A percentile compares a stretch with the other conserved stretches of the same genome.
Conservation (phyloP, 2,888 invertebrate species). For the Drosophila lutescens region DNA sequence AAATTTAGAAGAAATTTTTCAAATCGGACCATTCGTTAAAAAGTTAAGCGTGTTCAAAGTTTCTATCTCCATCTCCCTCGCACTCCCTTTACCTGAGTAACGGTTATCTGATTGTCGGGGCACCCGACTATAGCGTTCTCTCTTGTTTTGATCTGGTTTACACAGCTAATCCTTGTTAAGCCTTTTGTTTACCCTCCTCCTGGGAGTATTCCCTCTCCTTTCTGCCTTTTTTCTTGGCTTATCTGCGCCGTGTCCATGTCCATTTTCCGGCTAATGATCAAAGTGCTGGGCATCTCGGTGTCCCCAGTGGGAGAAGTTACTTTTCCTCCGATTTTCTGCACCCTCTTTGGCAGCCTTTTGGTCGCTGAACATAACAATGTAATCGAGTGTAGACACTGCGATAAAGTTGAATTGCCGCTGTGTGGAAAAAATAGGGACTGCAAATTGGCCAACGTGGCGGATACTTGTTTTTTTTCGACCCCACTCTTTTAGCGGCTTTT, state of each 20-base stretch:
- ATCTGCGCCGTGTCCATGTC: conserved; percentile 54
- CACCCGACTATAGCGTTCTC: too few relatives aligned
- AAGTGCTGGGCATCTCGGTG: conserved; percentile 48
- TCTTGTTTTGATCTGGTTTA: conserved; percentile 57
- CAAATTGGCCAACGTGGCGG: conserved; percentile 62
- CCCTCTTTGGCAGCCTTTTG: conserved; percentile 20
- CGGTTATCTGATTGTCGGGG: too few relatives aligned
- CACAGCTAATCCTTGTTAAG: conserved; percentile 56
- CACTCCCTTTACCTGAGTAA: too few relatives aligned
- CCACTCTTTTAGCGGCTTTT: conserved; percentile 16
- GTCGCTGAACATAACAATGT: conserved; percentile 61
- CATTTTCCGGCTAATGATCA: conserved; percentile 72
- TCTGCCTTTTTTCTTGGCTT: conserved; percentile 39
- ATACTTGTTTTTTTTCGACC: conserved; percentile 33
- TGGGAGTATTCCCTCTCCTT: background rate
- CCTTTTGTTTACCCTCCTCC: conserved; percentile 54
- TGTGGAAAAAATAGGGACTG: conserved; percentile 40
- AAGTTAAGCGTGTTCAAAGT: too few relatives aligned
- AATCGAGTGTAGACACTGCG: conserved; percentile 71
- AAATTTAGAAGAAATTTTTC: too few relatives aligned
- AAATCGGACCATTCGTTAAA: too few relatives aligned
- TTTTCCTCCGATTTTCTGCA: conserved; percentile 10
- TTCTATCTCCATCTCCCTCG: too few relatives aligned
- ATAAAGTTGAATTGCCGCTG: conserved; percentile 64
- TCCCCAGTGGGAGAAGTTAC: conserved; percentile 36